These are phyloP conservation scores for Mus caroli DNA, from an alignment of 2,797 vertebrate genomes.

Conservation along the genomic window DNA sequence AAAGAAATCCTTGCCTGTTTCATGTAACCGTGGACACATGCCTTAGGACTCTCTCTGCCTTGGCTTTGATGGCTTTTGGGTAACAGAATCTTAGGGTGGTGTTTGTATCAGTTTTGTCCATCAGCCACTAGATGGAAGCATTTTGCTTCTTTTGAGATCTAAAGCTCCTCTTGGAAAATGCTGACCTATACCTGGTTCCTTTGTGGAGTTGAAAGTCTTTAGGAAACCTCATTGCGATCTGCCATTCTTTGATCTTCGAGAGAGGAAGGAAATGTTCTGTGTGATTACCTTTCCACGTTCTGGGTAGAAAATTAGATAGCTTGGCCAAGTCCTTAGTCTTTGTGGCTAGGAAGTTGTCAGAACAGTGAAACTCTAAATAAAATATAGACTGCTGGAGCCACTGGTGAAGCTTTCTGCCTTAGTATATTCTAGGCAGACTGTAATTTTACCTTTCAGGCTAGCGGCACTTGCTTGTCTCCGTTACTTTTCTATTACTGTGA, in stretches of 20 bases:
- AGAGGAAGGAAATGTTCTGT: not conserved
- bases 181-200: not conserved
- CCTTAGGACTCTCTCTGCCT: not conserved
- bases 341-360: conserved; percentile 11
- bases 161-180: accelerated
- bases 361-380: not conserved
- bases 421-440: not conserved
- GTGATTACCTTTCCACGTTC: not conserved
- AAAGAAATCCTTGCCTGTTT: not conserved
- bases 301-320: conserved; percentile 11
- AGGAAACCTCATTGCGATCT: not conserved
- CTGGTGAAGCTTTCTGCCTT: not conserved
- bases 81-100: not conserved
- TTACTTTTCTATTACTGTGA: not conserved
- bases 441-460: not conserved
- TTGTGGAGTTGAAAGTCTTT: conserved; percentile 4
- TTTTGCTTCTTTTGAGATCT: conserved; percentile 66
- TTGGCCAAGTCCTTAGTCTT: not conserved
- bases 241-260: not conserved
- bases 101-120: conserved; percentile 16
- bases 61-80: accelerated
- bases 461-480: not conserved
- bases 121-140: conserved; percentile 84
- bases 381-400: not conserved
- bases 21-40: not conserved